These are phyloP conservation scores for Acrobasis consociella DNA, from an alignment of 2,888 invertebrate genomes.

Conservation along the genomic window DNA sequence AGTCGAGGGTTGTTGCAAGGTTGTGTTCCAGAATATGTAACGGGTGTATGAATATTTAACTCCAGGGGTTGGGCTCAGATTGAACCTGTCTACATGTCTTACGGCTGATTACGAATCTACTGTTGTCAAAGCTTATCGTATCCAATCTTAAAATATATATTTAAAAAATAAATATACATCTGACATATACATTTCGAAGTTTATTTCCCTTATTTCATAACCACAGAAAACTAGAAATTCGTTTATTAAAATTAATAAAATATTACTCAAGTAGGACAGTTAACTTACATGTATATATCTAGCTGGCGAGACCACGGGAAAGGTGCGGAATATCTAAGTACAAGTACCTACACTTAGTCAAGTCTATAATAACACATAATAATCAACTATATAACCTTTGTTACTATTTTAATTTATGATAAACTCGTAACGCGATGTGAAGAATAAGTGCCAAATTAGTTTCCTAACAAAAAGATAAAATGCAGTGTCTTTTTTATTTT, in stretches of 20 bases:
- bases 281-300: too few species aligned
- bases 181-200: not conserved
- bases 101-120: not conserved
- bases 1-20: conserved; percentile 30
- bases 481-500: not conserved
- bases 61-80: not conserved
- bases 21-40: conserved; percentile 23
- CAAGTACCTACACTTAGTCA: too few species aligned
- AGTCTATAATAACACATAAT: too few species aligned
- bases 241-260: too few species aligned
- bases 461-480: not conserved
- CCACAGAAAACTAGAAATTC: too few species aligned
- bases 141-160: not conserved
- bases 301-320: too few species aligned
- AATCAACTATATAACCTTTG: too few species aligned
- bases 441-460: not conserved
- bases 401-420: too few species aligned
- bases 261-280: too few species aligned
- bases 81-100: conserved; percentile 9
- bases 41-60: not conserved
- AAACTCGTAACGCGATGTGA: not conserved
- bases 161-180: too few species aligned
- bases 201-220: too few species aligned
- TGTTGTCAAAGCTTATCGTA: not conserved
- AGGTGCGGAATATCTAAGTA: too few species aligned